Base-by-base conservation (phyloP, 2,113 vertebrate genomes). In the Xyrauchen texanus region DNA sequence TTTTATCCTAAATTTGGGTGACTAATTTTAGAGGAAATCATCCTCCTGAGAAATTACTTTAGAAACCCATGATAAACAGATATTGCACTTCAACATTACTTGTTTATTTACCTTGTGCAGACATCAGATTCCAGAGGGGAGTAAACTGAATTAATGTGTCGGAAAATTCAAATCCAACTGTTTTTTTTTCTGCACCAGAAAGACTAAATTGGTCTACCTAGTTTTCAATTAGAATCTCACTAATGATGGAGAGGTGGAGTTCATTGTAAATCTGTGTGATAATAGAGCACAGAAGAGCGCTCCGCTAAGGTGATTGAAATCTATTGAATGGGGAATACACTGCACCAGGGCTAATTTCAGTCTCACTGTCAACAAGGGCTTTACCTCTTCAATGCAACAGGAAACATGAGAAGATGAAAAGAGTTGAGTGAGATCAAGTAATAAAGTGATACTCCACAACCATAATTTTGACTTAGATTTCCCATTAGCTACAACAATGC, bases 261-360 rank as follows among this genome's bases (percentile, higher is more conserved):
- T 73, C 57, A 60, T 61, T 61, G 70, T 73, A 46, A 13, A 51
- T 34, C 7, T 74, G 45, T 46, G 47, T 63, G 16, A 74, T 62
- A 63, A 74, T 74, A 62, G 60, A 51, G 58, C 47, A 74, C 46
- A 74, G 72, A 74, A 74, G 72, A 74, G 72, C 72, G 63, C 72
- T 63, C 58, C 46, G 72, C 34, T 46, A 60, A 74, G 47, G 60
- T 74, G 72, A 63, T 34, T 74, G 57, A 63, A 74, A 63, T 34
- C 72, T 74, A 63, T 74, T 74, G 58, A 63, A 74, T 4, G 71
- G 71, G 71, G 71, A 74, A 74, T 74, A 34, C 15, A 4, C 60
- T 63, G 72, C 60, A 74, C 72, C 72, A 63, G 46, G 72, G 72
- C 72, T 74, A 63, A 74, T 74, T 74, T 63, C 46, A 63, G 51